A percentile compares a stretch with the other conserved stretches of the same genome.
phyloP scores from a whole-genome alignment of 2,797 vertebrate genomes.

The Poecilia gillii region DNA sequence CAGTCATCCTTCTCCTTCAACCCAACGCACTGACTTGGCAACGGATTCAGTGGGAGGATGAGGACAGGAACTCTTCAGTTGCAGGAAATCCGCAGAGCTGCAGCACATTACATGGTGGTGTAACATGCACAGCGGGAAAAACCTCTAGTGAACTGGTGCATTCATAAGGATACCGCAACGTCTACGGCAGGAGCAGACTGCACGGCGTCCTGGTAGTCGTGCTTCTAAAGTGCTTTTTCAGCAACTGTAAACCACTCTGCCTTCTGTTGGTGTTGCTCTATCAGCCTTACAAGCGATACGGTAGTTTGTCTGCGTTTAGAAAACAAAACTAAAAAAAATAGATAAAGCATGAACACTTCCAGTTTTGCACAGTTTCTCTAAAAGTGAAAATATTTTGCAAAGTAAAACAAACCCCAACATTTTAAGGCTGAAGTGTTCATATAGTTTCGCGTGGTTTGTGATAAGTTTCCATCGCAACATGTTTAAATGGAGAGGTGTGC shows the following conservation, averaged over 20 bases:
- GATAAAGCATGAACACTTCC: constrained; percentile 41
- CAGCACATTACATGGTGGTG: constrained; percentile 22
- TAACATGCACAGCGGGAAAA: constrained; percentile 30
- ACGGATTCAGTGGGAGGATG: background rate
- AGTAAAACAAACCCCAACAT: constrained; percentile 18
- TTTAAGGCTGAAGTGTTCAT: constrained; percentile 15
- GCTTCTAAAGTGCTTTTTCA: constrained; percentile 64
- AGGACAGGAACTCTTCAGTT: background rate
- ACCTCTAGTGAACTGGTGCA: constrained; percentile 34
- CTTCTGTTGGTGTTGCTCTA: constrained; percentile 48
- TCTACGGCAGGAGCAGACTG: constrained; percentile 47
- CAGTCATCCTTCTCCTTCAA: constrained; percentile 25
- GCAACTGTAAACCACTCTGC: constrained; percentile 48
- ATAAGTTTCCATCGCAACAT: constrained; percentile 34
- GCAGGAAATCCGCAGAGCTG: constrained; percentile 26
- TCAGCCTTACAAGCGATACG: constrained; percentile 42
- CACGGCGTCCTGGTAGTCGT: constrained; percentile 23
- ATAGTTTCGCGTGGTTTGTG: constrained; percentile 47
- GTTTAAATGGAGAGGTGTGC: constrained; percentile 26
- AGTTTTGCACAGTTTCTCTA: constrained; percentile 72
- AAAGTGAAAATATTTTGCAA: constrained; percentile 37
- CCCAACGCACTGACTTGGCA: constrained; percentile 37
- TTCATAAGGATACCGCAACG: constrained; percentile 53
- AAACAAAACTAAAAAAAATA: background rate
- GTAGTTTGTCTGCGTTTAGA: constrained; percentile 57